Conservation (phyloP, 1,140 invertebrate genomes). For the Melipona quadrifasciata region DNA sequence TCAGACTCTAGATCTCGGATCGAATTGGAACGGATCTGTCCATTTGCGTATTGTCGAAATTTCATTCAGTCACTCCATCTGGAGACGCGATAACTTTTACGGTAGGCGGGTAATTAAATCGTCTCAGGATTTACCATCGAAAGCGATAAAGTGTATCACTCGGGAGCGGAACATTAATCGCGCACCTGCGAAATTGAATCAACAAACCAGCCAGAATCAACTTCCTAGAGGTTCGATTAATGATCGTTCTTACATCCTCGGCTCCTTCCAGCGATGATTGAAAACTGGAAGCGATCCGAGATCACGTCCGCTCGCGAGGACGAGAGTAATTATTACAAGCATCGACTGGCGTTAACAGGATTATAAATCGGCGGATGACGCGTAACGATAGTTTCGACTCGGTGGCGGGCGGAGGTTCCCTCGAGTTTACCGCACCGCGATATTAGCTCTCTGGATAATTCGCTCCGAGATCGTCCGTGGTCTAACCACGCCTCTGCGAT, state of each 20-base stretch:
- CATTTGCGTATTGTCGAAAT: too few relatives aligned
- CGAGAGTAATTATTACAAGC: slow-evolving; percentile 32
- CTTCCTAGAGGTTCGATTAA: neutral
- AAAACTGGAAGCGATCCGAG: neutral
- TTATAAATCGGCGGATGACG: slow-evolving; percentile 28
- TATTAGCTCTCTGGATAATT: slow-evolving; percentile 56
- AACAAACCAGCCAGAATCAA: too few relatives aligned
- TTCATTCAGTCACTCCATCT: too few relatives aligned
- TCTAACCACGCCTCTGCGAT: slow-evolving; percentile 57
- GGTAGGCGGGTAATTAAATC: too few relatives aligned
- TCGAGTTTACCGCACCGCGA: slow-evolving; percentile 34
- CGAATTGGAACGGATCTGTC: too few relatives aligned
- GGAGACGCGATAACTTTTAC: too few relatives aligned
- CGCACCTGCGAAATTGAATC: too few relatives aligned
- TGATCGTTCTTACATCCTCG: neutral
- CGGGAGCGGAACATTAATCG: too few relatives aligned
- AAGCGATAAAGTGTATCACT: too few relatives aligned
- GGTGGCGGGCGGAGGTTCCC: slow-evolving; percentile 23
- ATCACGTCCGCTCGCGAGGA: neutral
- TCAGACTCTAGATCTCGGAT: neutral
- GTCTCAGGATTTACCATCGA: too few relatives aligned
- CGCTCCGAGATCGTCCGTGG: slow-evolving; percentile 47
- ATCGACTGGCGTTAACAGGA: slow-evolving; percentile 46
- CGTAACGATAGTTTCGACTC: neutral
- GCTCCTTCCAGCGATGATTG: neutral